A percentile compares a stretch with the other conserved stretches of the same genome.
phyloP scores from a whole-genome alignment of 2,888 invertebrate genomes.

The Phragmatobia fuliginosa region DNA sequence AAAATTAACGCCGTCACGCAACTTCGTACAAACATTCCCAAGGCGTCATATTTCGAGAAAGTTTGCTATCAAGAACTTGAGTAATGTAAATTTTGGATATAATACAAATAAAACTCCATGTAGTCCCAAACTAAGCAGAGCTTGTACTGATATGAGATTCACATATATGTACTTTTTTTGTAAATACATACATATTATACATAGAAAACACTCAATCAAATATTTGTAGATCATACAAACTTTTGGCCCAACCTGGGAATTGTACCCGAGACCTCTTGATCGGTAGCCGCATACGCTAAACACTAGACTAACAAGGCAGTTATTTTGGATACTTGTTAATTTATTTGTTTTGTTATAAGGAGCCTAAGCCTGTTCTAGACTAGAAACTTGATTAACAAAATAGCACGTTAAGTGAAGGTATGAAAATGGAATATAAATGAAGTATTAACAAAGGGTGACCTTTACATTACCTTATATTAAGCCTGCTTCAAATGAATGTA shows the following conservation, averaged over 20 bases:
- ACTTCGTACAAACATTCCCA: neutral
- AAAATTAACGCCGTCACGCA: neutral
- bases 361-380: neutral
- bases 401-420: neutral
- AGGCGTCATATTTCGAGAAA: conserved; percentile 6
- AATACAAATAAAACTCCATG: too few species aligned
- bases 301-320: too few species aligned
- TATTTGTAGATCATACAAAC: too few species aligned
- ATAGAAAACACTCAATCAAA: too few species aligned
- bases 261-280: too few species aligned
- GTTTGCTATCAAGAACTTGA: conserved; percentile 2
- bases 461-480: neutral
- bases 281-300: too few species aligned
- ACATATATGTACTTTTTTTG: too few species aligned
- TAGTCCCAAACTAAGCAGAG: too few species aligned
- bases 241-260: too few species aligned
- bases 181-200: too few species aligned
- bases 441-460: neutral
- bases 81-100: neutral
- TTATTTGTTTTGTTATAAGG: conserved; percentile 5
- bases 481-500: neutral
- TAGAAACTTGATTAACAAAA: neutral
- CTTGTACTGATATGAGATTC: too few species aligned
- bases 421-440: neutral
- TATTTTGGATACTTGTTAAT: neutral